Percentiles rank a stretch among this genome's conserved stretches.
Conservation (phyloP, 1,140 invertebrate genomes). For the Temnothorax curvispinosus region DNA sequence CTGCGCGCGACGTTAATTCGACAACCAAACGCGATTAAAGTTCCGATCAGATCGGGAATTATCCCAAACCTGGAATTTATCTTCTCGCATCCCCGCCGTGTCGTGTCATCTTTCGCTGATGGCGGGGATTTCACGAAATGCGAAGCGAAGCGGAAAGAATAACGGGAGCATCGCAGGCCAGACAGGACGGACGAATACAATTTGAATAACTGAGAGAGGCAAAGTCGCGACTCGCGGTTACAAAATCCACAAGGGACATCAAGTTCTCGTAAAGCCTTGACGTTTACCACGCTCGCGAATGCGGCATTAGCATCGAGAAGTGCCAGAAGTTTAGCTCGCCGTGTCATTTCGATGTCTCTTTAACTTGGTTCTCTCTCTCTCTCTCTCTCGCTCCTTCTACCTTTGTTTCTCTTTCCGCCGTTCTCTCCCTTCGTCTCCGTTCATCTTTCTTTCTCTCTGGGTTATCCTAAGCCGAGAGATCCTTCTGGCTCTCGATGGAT, state of each 20-base stretch:
- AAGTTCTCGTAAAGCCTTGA: conserved; percentile 77
- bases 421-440: conserved; percentile 42
- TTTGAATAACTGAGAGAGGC: conserved; percentile 79
- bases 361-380: conserved; percentile 64
- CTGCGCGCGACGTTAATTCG: conserved; percentile 36
- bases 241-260: conserved; percentile 78
- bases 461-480: conserved; percentile 46
- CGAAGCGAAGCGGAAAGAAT: conserved; percentile 37
- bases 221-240: conserved; percentile 71
- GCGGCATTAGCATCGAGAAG: conserved; percentile 81
- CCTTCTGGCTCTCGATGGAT: conserved; percentile 51
- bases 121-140: conserved; percentile 32
- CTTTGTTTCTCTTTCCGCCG: conserved; percentile 26
- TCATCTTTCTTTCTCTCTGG: conserved; percentile 46
- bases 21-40: conserved; percentile 40
- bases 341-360: conserved; percentile 83
- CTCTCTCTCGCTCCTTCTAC: neutral
- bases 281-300: conserved; percentile 72
- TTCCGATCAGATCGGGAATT: conserved; percentile 41
- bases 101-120: conserved; percentile 37
- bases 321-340: conserved; percentile 81
- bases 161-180: conserved; percentile 45
- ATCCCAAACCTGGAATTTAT: conserved; percentile 50
- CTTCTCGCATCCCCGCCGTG: conserved; percentile 22
- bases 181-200: conserved; percentile 70